A percentile compares a stretch with the other conserved stretches of the same genome.
These are phyloP conservation scores for Sinohyriopsis cumingii DNA, from an alignment of 2,888 invertebrate species.

Conservation along the genomic window DNA sequence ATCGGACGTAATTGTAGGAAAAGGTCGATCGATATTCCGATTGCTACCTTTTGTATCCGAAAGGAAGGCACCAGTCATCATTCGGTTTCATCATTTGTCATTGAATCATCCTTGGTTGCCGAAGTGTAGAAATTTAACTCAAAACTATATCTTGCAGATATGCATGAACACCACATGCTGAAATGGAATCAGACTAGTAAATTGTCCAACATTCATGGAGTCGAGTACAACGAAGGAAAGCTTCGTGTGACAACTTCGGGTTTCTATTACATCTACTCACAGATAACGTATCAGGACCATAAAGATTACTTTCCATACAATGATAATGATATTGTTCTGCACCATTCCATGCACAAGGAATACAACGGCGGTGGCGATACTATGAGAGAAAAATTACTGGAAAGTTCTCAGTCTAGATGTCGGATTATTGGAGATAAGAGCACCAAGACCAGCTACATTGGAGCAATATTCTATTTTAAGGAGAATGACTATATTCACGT, in stretches of 20 bases:
- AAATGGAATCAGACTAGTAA: no score
- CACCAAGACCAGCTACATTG: slow-evolving; percentile 21
- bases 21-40: no score
- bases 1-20: no score
- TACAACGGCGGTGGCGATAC: slow-evolving; percentile 1
- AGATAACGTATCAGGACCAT: slow-evolving; percentile 9
- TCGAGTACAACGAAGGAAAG: no score
- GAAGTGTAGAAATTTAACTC: no score
- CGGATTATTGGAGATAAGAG: slow-evolving; percentile 6
- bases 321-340: slow-evolving; percentile 6
- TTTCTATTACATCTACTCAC: slow-evolving; percentile 19
- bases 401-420: slow-evolving; percentile 20
- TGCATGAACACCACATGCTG: no score
- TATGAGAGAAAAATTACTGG: slow-evolving; percentile 15
- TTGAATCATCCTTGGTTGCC: no score
- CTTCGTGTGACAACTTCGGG: neutral
- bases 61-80: no score
- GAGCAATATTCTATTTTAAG: slow-evolving; percentile 18
- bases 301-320: neutral
- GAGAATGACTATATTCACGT: slow-evolving; percentile 11
- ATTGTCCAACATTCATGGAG: no score
- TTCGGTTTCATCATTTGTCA: no score
- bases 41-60: no score
- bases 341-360: slow-evolving; percentile 6
- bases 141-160: no score